Base-by-base conservation (phyloP, 2,888 invertebrate genomes). In the Eupithecia dodoneata region DNA sequence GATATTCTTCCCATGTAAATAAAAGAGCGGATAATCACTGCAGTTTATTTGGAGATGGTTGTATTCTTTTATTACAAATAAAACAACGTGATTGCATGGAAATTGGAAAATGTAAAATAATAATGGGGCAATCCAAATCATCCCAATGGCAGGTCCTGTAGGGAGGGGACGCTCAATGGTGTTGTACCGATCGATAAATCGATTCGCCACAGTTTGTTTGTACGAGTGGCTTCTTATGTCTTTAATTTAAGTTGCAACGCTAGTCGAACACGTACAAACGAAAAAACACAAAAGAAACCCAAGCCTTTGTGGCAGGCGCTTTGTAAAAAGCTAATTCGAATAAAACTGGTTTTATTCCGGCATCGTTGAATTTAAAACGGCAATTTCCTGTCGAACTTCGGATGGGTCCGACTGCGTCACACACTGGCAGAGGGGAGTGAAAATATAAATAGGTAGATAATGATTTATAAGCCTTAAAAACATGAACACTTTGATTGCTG, bases 361-460 rank as follows among this genome's bases (percentile, higher is more conserved):
- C 73, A 72, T 78, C 76, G 76, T 76, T 80, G 76, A 80, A 79
- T 76, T 80, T 82, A 75, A 80, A 80, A 82, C 66, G 81, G 80
- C 79, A 72, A 80, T 81, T 81, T 74, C 74, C 75, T 79, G 71
- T 74, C 76, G 81, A 80, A 81, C 75, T 76, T 73, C 76, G 71
- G 73, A 66, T 71, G 52, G 59, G 42, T 49, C 72, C 65, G 55
- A 2, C 59, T 55, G 55, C 66, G 67, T 73, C 66, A 55, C 70
- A 66, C 41, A 66, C 42, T 18, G 66, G 3, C 13, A 15, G 42
- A 2, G 65, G 7, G 4, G 7, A 66, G 7, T 42, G 2, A 66
- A 42, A 66, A 7, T 66, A 42, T 42, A 66, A 66, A 42, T 52
- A n/a, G 15, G 15, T n/a, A 52, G 15, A 52, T 52, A 52, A 15